Base-by-base conservation (phyloP, 1,140 invertebrate species). In the Neodiprion virginianus region DNA sequence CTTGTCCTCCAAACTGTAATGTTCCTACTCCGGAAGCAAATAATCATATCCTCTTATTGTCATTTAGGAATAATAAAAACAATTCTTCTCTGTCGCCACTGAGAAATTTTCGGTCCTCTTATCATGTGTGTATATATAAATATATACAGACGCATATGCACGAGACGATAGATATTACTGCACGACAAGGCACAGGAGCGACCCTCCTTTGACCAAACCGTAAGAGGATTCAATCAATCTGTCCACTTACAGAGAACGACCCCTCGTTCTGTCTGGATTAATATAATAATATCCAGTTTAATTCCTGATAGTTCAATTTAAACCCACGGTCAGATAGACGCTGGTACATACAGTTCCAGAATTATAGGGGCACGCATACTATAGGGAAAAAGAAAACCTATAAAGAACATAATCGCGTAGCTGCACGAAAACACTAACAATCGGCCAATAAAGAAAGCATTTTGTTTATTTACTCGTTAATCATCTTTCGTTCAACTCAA, bases 161-260 rank as follows among this genome's bases (percentile, higher is more conserved):
- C 68, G 8, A 17, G 28, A 69, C 14, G 8, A 12, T 69, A 69
- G 2, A 28, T 1, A 69, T 69, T 12, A 69, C 12, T 69, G 61
- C 12, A 21, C 61, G 7, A 65, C 17, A 7, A 14, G 0, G 3
- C 17, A 65, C 61, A 14, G 17, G 12, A 65, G 17, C 17, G 61
- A 65, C 61, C 12, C 12, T 65, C 1, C 68, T 69, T 12, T 69
- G 23, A 14, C 12, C 12, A 74, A 40, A 40, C 28, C 28, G 28
- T 40, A 61, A 17, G 53, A 61, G 53, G 53, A 61, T 61, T 61
- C 53, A 61, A 61, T 61, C 53, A 61, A 61, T 61, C 53, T 61
- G n/a, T 14, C 53, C 53, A 61, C 53, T 61, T 61, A 61, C 53
- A 5, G 53, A 61, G 53, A 61, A 61, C 53, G 53, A 61, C 28